A percentile compares a stretch with the other conserved stretches of the same genome.
These are phyloP conservation scores for Desmodus rotundus DNA, from an alignment of 2,113 vertebrate genomes.

Conservation along the genomic window DNA sequence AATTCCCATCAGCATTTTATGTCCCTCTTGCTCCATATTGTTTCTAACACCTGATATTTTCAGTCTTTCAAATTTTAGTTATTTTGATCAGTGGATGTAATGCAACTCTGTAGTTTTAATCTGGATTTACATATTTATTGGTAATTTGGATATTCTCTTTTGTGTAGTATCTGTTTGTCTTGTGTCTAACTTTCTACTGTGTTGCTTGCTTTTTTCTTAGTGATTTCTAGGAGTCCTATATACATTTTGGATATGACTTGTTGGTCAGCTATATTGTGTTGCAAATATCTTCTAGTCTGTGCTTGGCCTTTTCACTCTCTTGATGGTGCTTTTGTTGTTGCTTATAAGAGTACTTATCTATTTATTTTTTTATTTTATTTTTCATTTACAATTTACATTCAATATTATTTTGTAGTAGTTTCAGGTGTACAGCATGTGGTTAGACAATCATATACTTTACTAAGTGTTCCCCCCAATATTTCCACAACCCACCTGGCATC, in stretches of 20 bases:
- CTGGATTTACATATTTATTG: not conserved
- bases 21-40: not conserved
- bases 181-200: not conserved
- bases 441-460: not conserved
- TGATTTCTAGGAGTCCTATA: not conserved
- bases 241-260: not conserved
- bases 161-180: not conserved
- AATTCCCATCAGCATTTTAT: not conserved
- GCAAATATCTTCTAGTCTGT: not conserved
- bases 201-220: not conserved
- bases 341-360: not conserved
- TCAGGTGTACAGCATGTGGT: not conserved
- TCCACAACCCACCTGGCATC: not conserved
- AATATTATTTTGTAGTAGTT: not conserved
- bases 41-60: not conserved
- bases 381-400: not conserved
- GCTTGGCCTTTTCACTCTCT: slow-evolving; percentile 6
- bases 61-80: slow-evolving; percentile 24
- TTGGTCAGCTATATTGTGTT: not conserved
- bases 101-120: not conserved
- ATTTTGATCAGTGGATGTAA: not conserved
- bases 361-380: not conserved
- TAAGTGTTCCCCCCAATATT: not conserved
- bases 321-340: not conserved
- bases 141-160: not conserved